Conservation (phyloP, 2,888 invertebrate genomes). For the Heteropelma amictum region DNA sequence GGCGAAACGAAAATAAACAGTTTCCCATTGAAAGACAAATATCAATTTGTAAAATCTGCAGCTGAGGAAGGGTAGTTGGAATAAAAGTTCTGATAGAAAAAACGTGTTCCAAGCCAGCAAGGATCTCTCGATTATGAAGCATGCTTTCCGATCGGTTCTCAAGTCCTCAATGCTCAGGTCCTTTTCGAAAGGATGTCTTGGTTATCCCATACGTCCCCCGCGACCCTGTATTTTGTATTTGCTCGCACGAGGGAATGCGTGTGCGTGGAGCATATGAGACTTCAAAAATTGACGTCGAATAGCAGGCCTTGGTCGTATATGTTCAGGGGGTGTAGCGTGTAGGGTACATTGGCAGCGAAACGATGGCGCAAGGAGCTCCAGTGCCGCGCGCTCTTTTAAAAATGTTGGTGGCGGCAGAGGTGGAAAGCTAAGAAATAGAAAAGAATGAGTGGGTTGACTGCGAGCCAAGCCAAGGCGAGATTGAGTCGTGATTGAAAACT, state of each 20-base stretch:
- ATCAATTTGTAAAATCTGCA: too few species aligned
- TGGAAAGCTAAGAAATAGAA: constrained; percentile 67
- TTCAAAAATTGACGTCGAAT: constrained; percentile 14
- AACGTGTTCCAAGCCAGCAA: too few species aligned
- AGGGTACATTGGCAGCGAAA: constrained; percentile 61
- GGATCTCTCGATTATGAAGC: too few species aligned
- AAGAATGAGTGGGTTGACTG: constrained; percentile 55
- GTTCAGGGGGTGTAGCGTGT: constrained; percentile 62
- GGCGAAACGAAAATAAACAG: too few species aligned
- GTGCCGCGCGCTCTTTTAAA: constrained; percentile 18
- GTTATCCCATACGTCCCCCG: too few species aligned
- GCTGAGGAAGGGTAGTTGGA: too few species aligned
- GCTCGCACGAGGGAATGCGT: neutral
- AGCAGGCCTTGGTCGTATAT: constrained; percentile 18
- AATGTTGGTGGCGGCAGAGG: constrained; percentile 67
- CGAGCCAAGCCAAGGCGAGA: constrained; percentile 68
- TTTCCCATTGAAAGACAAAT: too few species aligned
- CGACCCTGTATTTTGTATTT: too few species aligned
- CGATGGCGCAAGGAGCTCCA: constrained; percentile 17
- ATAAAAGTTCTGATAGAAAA: too few species aligned
- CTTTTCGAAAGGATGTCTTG: too few species aligned
- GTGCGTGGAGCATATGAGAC: constrained; percentile 7
- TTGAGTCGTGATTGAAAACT: constrained; percentile 76
- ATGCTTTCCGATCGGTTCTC: too few species aligned
- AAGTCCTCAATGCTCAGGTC: too few species aligned